Conservation (phyloP, 30 jellyfish, hydroid and myxozoan genomes). For the Hydra vulgaris region DNA sequence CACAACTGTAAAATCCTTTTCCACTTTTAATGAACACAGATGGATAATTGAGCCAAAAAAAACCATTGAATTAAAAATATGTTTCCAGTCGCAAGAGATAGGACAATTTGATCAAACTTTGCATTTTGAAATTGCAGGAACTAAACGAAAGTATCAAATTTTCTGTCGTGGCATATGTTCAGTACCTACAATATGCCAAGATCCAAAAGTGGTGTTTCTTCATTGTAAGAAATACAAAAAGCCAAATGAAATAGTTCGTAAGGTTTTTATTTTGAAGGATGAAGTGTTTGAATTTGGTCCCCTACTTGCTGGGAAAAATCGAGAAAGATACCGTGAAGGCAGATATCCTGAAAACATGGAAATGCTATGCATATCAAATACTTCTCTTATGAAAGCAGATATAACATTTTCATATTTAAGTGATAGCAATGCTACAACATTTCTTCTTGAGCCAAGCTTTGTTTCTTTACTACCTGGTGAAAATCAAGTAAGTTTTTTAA, state of each 20-base stretch:
- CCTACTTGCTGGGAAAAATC: conserved; percentile 86
- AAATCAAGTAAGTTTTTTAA: conserved; percentile 43
- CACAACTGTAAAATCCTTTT: neutral
- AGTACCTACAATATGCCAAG: conserved; percentile 84
- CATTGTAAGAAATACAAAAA: conserved; percentile 66
- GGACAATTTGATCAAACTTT: conserved; percentile 90
- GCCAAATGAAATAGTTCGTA: conserved; percentile 78
- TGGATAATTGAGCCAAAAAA: conserved; percentile 74
- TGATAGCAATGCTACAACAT: conserved; percentile 86
- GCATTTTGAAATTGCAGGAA: conserved; percentile 83
- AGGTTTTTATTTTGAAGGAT: conserved; percentile 56
- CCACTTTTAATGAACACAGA: conserved; percentile 8
- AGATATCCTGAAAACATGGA: conserved; percentile 96
- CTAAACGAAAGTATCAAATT: conserved; percentile 73
- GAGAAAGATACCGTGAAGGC: conserved; percentile 94
- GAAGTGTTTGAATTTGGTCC: conserved; percentile 90
- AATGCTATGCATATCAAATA: conserved; percentile 56
- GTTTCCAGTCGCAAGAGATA: conserved; percentile 66
- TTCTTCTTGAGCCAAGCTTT: conserved; percentile 60
- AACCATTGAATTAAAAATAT: conserved; percentile 37
- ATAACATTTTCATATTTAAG: conserved; percentile 56
- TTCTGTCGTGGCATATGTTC: conserved; percentile 93
- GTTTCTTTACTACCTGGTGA: conserved; percentile 68
- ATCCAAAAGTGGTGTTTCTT: conserved; percentile 91
- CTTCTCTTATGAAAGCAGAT: conserved; percentile 86